Evolutionary conservation across 1,140 invertebrate genomes (phyloP).

Genomic region (Drosophila lacteicornis): DNA sequence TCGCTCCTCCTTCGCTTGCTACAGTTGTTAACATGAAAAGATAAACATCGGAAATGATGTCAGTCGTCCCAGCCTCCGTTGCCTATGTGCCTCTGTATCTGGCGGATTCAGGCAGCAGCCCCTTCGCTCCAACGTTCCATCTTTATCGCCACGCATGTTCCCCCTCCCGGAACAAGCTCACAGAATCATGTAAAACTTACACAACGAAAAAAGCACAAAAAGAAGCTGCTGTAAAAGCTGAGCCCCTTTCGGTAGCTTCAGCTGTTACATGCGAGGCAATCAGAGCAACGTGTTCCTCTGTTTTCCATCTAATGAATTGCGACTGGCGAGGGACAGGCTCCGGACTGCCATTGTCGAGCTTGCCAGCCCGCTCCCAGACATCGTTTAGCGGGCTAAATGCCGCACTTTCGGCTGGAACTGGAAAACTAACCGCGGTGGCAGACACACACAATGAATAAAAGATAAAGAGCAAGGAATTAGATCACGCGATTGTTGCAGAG

Average conservation of each 20-base stretch:
- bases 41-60: conserved; percentile 83
- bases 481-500: conserved; percentile 42
- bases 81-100: conserved; percentile 20
- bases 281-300: conserved; percentile 57
- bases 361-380: conserved; percentile 8
- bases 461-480: conserved; percentile 40
- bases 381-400: conserved; percentile 47
- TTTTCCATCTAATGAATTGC: conserved; percentile 62
- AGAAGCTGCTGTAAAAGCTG: conserved; percentile 49
- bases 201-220: conserved; percentile 43
- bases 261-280: conserved; percentile 54
- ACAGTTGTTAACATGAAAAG: conserved; percentile 77
- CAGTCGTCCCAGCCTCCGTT: conserved; percentile 64
- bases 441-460: conserved; percentile 37
- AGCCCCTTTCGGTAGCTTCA: conserved; percentile 49
- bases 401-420: conserved; percentile 37
- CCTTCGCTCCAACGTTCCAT: conserved; percentile 2
- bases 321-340: conserved; percentile 16
- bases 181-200: conserved; percentile 44
- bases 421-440: conserved; percentile 25
- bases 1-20: conserved; percentile 23
- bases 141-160: conserved; percentile 28
- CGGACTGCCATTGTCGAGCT: conserved; percentile 26
- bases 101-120: conserved; percentile 1
- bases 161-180: conserved; percentile 21